Evolutionary conservation across 2,888 invertebrate species (phyloP), one percentile per base, ranked within the genome.

Genomic region (Sarcophaga rosellei): DNA sequence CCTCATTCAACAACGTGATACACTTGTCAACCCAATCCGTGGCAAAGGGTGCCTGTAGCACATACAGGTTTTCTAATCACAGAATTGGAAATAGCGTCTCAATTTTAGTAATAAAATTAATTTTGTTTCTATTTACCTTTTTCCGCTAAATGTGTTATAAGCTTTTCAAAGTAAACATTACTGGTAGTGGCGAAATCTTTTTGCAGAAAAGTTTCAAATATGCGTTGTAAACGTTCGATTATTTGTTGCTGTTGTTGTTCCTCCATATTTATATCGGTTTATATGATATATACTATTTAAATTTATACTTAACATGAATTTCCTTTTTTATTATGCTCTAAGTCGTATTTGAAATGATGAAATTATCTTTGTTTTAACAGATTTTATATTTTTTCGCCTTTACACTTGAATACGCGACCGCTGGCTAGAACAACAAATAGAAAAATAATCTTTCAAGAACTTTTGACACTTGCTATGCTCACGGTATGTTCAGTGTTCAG

Each of bases 101-200:
- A 35, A 10, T 8, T 35, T 35, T 35, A 35, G 35, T 35, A 35
- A 35, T 35, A 35, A 35, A 0, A 10, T 35, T 35, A 35, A 35
- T 35, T 35, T 10, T 35, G 35, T 35, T 35, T 35, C 35, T 62
- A 82, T 62, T 79, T 82, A 88, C 94, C 92, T 89, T 93, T 93
- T 74, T 94, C 94, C 23, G 94, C 92, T 88, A 96, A 91, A 92
- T 95, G 95, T 78, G 94, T 94, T 86, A 96, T 93, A 68, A 96
- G 93, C 88, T 94, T 94, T 90, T 95, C 96, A 85, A 95, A 94
- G 91, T 96, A 95, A 89, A 95, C 95, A 92, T 94, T 95, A 91
- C 95, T 92, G 15, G 90, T 90, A 68, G 89, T 90, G 63, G 89
- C 88, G 88, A 92, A 91, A 84, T 92, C 91, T 62, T 89, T 89